These are phyloP conservation scores for Halictus rubicundus DNA, from an alignment of 1,140 invertebrate genomes.

Conservation along the genomic window DNA sequence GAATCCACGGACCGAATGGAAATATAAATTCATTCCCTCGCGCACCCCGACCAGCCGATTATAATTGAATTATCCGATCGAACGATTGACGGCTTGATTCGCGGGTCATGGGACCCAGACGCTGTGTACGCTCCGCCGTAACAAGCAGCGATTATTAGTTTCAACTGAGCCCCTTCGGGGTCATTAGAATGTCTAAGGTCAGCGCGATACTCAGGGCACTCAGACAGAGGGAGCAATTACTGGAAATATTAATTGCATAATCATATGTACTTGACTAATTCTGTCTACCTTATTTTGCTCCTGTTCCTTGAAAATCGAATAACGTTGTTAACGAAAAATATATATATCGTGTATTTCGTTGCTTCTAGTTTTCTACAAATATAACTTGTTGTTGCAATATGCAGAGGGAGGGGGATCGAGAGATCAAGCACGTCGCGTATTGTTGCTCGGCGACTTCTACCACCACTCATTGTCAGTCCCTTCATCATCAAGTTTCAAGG, in stretches of 20 bases:
- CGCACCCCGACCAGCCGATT: slow-evolving; percentile 40
- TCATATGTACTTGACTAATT: no score
- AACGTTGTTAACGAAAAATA: slow-evolving; percentile 41
- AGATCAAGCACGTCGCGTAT: background rate
- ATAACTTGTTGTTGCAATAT: background rate
- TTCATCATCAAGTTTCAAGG: background rate
- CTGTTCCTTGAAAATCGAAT: background rate
- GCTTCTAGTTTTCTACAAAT: slow-evolving; percentile 20
- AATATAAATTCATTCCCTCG: slow-evolving; percentile 25
- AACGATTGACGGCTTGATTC: slow-evolving; percentile 64
- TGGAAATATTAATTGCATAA: no score
- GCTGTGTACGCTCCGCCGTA: slow-evolving; percentile 25
- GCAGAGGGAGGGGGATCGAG: background rate
- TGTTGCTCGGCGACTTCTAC: background rate
- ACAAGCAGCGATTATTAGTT: slow-evolving; percentile 56
- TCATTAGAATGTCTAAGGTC: background rate
- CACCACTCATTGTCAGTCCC: background rate
- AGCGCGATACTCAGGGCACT: no score
- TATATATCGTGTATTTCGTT: slow-evolving; percentile 39
- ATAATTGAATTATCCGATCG: slow-evolving; percentile 70
- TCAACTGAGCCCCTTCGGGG: slow-evolving; percentile 12
- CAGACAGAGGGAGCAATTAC: no score
- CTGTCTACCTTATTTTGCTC: no score
- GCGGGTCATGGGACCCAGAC: slow-evolving; percentile 68
- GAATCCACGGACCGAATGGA: background rate